A percentile compares a stretch with the other conserved stretches of the same genome.
These are phyloP conservation scores for Grapholita molesta DNA, from an alignment of 1,140 invertebrate genomes.

Conservation along the genomic window DNA sequence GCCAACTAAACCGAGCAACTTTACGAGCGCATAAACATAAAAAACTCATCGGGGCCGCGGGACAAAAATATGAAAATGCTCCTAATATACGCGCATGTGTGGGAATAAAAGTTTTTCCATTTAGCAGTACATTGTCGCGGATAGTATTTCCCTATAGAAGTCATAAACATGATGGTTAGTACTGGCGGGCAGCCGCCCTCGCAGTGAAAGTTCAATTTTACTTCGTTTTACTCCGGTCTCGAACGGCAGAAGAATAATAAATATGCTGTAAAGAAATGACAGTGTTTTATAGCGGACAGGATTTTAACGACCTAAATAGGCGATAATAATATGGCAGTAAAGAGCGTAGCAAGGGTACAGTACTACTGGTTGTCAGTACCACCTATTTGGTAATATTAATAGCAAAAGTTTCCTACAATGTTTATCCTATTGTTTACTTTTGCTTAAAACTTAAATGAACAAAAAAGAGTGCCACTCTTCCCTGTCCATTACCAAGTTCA, in stretches of 20 bases:
- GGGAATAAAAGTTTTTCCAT: conserved; percentile 74
- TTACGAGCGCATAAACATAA: conserved; percentile 72
- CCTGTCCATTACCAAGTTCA: conserved; percentile 58
- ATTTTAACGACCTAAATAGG: not conserved
- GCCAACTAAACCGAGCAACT: conserved; percentile 60
- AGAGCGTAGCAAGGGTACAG: not conserved
- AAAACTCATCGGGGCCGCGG: conserved; percentile 60
- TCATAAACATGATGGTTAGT: conserved; percentile 67
- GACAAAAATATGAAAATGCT: conserved; percentile 67
- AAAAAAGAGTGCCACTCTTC: conserved; percentile 55
- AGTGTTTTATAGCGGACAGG: conserved; percentile 1
- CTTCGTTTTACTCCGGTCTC: conserved; percentile 65
- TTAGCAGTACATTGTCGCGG: conserved; percentile 55
- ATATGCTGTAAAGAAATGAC: conserved; percentile 15
- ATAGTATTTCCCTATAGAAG: conserved; percentile 75
- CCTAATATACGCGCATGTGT: conserved; percentile 62
- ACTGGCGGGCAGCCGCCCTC: conserved; percentile 28
- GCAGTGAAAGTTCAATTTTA: conserved; percentile 63
- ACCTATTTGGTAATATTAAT: too few relatives aligned
- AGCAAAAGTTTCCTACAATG: too few relatives aligned
- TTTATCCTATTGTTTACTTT: not conserved
- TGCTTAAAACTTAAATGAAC: not conserved
- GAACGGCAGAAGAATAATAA: conserved; percentile 23
- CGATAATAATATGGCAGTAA: not conserved
- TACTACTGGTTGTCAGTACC: not conserved